These are phyloP conservation scores for Drosophila bifasciata DNA, from an alignment of 1,140 invertebrate genomes.

Conservation along the genomic window DNA sequence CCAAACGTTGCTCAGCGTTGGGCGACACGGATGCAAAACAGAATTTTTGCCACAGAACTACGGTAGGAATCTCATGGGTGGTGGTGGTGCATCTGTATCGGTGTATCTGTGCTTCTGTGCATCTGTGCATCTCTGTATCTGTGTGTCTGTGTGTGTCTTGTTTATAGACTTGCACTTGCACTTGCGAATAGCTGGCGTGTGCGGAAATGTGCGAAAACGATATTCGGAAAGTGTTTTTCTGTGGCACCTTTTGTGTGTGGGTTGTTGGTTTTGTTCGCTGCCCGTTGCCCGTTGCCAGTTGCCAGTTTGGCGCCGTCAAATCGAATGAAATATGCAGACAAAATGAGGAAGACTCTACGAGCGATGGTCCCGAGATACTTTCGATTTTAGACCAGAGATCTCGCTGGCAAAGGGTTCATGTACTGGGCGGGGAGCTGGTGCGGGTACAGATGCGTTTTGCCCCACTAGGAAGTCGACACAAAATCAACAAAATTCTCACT, in stretches of 20 bases:
- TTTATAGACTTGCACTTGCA: slow-evolving; percentile 72
- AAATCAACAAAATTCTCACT: slow-evolving; percentile 45
- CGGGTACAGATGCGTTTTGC: slow-evolving; percentile 21
- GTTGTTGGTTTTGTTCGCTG: too few relatives aligned
- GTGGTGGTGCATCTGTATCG: slow-evolving; percentile 6
- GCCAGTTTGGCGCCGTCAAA: slow-evolving; percentile 39
- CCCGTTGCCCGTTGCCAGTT: too few relatives aligned
- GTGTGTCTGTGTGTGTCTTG: slow-evolving; percentile 17
- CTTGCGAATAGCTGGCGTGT: slow-evolving; percentile 67
- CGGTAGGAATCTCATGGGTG: slow-evolving; percentile 10
- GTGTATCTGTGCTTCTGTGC: slow-evolving; percentile 13
- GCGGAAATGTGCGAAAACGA: slow-evolving; percentile 76
- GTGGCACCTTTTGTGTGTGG: slow-evolving; percentile 43
- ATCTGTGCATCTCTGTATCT: slow-evolving; percentile 3
- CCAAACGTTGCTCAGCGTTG: slow-evolving; percentile 51
- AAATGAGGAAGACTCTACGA: slow-evolving; percentile 41
- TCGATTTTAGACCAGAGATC: slow-evolving; percentile 44
- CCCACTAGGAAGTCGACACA: slow-evolving; percentile 58
- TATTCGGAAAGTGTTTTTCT: slow-evolving; percentile 55
- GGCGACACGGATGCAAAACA: slow-evolving; percentile 75
- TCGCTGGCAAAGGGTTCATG: slow-evolving; percentile 31
- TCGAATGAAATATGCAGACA: slow-evolving; percentile 49
- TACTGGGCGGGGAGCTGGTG: neutral
- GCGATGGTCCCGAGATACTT: slow-evolving; percentile 34
- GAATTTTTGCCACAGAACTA: slow-evolving; percentile 27